A percentile compares a stretch with the other conserved stretches of the same genome.
phyloP scores from a whole-genome alignment of 2,888 invertebrate species.

The Physocephala rufipes region DNA sequence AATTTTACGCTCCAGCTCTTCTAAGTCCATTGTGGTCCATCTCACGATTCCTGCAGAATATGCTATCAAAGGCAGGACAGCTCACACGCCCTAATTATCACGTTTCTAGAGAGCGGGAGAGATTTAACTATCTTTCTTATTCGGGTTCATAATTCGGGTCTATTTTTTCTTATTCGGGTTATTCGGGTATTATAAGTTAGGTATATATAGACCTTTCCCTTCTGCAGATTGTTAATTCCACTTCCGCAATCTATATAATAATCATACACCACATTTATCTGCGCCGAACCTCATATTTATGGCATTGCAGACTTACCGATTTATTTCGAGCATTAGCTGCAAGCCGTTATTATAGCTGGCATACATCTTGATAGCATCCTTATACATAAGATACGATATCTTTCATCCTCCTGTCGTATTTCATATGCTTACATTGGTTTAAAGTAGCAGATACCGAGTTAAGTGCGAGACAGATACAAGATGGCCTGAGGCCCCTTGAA shows the following conservation, averaged over 20 bases:
- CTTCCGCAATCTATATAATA: background rate
- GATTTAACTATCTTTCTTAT: background rate
- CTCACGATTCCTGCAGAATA: background rate
- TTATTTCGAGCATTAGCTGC: background rate
- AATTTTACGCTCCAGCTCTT: background rate
- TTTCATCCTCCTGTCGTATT: background rate
- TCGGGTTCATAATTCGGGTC: conserved; percentile 1
- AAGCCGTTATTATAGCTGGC: background rate
- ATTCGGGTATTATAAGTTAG: no score
- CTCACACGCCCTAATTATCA: background rate
- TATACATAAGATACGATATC: conserved; percentile 7
- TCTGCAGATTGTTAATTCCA: background rate
- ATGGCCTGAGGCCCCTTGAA: conserved; percentile 23
- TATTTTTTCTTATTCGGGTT: no score
- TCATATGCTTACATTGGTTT: background rate
- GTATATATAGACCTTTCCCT: conserved; percentile 1
- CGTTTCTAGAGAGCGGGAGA: conserved; percentile 1
- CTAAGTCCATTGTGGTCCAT: conserved; percentile 1
- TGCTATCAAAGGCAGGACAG: background rate
- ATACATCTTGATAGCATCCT: conserved; percentile 19
- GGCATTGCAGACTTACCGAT: background rate
- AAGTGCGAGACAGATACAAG: conserved; percentile 16
- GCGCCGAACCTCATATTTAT: background rate
- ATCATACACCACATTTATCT: background rate
- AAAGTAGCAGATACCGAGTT: conserved; percentile 5